These are phyloP conservation scores for Coracias cyanogaster DNA, from an alignment of 2,797 vertebrate species.

Conservation along the genomic window DNA sequence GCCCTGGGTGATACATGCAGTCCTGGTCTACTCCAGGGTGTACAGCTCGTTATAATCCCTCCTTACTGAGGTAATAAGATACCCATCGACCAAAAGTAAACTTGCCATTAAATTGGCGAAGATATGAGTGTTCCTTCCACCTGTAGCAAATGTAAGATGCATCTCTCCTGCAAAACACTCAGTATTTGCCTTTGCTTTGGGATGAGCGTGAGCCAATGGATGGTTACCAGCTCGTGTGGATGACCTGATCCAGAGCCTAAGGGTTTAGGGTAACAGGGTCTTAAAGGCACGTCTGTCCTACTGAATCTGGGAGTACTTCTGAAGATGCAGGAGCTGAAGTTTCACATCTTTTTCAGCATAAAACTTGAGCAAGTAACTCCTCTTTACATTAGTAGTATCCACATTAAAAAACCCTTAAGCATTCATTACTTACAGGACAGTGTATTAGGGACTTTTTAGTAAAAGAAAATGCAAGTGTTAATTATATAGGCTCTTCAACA, in stretches of 20 bases:
- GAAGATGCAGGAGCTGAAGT: not conserved
- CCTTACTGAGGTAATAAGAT: not conserved
- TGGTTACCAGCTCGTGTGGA: not conserved
- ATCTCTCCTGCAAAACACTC: not conserved
- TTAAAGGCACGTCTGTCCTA: not conserved
- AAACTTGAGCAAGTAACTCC: not conserved
- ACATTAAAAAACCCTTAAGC: not conserved
- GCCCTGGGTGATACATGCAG: not conserved
- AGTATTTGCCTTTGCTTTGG: not conserved
- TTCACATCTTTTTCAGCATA: not conserved
- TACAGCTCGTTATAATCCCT: not conserved
- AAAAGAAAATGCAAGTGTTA: not conserved
- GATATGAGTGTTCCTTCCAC: not conserved
- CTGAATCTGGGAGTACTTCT: not conserved
- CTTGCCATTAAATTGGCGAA: not conserved
- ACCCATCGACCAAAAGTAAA: not conserved
- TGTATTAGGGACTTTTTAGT: not conserved
- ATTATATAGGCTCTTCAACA: not conserved
- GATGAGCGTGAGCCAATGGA: not conserved
- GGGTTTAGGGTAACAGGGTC: not conserved
- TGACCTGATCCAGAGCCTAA: not conserved
- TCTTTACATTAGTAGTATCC: not conserved
- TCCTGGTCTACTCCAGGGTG: not conserved
- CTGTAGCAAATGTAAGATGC: not conserved
- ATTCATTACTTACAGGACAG: not conserved